Evolutionary conservation across 2,888 invertebrate species (phyloP), one percentile per base, ranked within the genome.

Genomic region (Lacanobia wlatinum): DNA sequence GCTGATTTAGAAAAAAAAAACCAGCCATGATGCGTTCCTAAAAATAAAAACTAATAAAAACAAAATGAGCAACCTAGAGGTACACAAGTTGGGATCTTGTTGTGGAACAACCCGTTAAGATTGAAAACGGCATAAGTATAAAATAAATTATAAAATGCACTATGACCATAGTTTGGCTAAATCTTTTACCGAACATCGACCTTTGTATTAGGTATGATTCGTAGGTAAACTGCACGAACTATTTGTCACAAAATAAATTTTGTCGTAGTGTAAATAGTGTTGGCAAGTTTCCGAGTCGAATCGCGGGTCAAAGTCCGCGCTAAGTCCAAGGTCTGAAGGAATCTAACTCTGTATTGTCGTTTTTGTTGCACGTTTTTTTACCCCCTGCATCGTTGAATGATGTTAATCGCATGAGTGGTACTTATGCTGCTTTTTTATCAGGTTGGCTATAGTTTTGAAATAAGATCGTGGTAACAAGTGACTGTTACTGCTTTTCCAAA

Each of bases 281-380:
- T 88, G 89, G 89, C 89, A 87, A 40, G 73, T 65, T 53, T 86
- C 87, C 88, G 84, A 87, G 83, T 82, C 70, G 80, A 80, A 53
- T 76, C 61, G 50, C 52, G 68, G 78, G 80, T 88, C 85, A 89
- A 87, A 88, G 88, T 88, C 87, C 89, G 82, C 76, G 46, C 60
- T 73, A 70, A 83, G 87, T 87, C 87, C 89, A 89, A 89, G 89
- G 89, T 83, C 76, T 78, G 28, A 73, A 63, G 67, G 55, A 72
- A 62, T 66, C 70, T 69, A 73, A 77, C 76, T 71, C 72, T 62
- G 71, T 81, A 75, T 80, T 75, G 65, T 76, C 21, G 53, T 77
- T 79, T 84, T 86, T 84, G 61, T 68, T n/a, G n/a, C n/a, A 5
- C 16, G 23, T 34, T 71, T 75, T 76, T 61, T 61, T 59, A 18